Base-by-base conservation (phyloP, 2,113 vertebrate genomes). In the Pica pica region DNA sequence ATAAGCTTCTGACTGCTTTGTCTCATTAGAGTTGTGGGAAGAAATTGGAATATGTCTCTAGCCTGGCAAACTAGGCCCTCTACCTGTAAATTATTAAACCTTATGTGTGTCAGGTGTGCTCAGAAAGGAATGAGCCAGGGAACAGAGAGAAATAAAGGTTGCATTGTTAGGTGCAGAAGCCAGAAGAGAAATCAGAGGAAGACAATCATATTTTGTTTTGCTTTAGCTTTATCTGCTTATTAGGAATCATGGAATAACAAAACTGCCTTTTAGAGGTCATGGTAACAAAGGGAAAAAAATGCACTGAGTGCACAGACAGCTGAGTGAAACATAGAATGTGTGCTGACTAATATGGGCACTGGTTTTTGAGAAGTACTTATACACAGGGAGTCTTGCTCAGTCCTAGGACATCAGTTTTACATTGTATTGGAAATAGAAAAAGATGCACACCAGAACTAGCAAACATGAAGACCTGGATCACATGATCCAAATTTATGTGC, bases 61-160 rank as follows among this genome's bases (percentile, higher is more conserved):
- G 78, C 55, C 84, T 81, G 71, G 88, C 41, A 96, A 94, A 93
- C 91, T 89, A 77, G 60, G 76, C 33, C 39, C 31, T 94, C 85
- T 68, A 80, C 61, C 75, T 90, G 85, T 95, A 92, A 95, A 95
- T 93, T 96, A 97, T 96, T 96, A 94, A 96, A 80, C 52, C 60
- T 90, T 88, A 68, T 92, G 50, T 21, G 30, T 80, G 90, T 90
- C 91, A 95, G 77, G 86, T 91, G 56, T 86, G 64, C 56, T 93
- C 10, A 52, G 85, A 87, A 90, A 86, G 15, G 68, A 97, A 93
- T 55, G 42, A 80, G 26, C 39, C 12, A 64, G 35, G 74, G 31
- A 80, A 56, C 13, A 56, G 47, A 70, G 50, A 86, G 68, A 83
- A 93, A 93, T 56, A 85, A 87, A 88, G 52, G 35, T 59, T 83